phyloP scores from a whole-genome alignment of 2,797 vertebrate genomes.

The Leucoraja ocellata region DNA sequence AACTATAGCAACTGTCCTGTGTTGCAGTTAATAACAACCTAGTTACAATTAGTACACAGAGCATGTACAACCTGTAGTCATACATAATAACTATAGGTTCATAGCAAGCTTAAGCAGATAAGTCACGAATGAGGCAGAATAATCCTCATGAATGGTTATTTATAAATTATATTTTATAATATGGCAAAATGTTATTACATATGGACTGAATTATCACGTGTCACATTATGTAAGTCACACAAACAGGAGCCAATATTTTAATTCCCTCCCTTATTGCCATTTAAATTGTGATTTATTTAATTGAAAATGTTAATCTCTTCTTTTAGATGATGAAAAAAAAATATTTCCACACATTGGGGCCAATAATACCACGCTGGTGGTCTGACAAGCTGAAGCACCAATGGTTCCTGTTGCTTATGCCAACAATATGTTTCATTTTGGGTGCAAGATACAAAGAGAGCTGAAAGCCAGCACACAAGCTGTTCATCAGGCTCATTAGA shows the following conservation, averaged over 20 bases:
- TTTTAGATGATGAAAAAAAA: not conserved
- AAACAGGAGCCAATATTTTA: slow-evolving; percentile 3
- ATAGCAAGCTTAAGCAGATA: not conserved
- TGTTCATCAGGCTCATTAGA: not conserved
- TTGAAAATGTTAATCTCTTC: not conserved
- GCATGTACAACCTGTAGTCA: not conserved
- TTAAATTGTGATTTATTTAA: slow-evolving; percentile 24
- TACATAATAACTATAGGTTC: not conserved
- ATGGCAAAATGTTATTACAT: slow-evolving; percentile 12
- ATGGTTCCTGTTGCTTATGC: not conserved
- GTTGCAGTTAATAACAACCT: not conserved
- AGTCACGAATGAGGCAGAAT: not conserved
- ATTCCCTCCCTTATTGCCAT: not conserved
- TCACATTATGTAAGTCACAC: not conserved
- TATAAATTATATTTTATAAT: not conserved
- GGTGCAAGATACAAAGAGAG: not conserved
- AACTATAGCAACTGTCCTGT: not conserved
- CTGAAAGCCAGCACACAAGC: not conserved
- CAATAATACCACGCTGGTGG: not conserved
- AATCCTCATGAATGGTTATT: slow-evolving; percentile 11
- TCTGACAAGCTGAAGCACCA: not conserved
- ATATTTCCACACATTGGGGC: not conserved
- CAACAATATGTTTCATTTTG: not conserved
- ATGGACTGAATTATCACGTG: slow-evolving; percentile 10
- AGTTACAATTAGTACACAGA: not conserved